Percentiles rank a stretch among this genome's conserved stretches.
Evolutionary conservation across 2,888 invertebrate species (phyloP).

Genomic region (Lordiphosa andalusiaca): DNA sequence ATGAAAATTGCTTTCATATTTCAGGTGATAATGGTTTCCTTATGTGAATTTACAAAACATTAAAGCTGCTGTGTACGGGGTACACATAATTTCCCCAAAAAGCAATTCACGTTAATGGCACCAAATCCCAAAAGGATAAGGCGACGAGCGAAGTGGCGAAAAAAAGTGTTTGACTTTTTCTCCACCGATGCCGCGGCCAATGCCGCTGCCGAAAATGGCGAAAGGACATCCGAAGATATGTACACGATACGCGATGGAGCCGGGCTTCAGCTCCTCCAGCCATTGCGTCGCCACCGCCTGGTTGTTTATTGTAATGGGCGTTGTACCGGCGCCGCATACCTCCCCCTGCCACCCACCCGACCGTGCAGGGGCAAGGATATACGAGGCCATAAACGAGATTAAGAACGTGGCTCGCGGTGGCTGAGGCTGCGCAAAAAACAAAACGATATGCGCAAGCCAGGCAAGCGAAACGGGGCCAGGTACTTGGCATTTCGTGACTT

Average conservation of each 20-base stretch:
- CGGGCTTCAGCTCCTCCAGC: slow-evolving; percentile 21
- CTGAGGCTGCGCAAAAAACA: slow-evolving; percentile 58
- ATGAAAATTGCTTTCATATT: slow-evolving; percentile 77
- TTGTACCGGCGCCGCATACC: slow-evolving; percentile 60
- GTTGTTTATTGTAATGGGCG: slow-evolving; percentile 75
- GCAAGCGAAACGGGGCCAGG: slow-evolving; percentile 45
- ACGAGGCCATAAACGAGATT: slow-evolving; percentile 74
- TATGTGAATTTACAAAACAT: slow-evolving; percentile 79
- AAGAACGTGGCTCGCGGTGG: slow-evolving; percentile 47
- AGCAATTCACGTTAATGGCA: slow-evolving; percentile 77
- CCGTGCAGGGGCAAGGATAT: slow-evolving; percentile 52
- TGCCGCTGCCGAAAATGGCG: slow-evolving; percentile 45
- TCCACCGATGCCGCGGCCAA: slow-evolving; percentile 20
- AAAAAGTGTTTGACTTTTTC: slow-evolving; percentile 59
- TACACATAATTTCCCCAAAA: slow-evolving; percentile 77
- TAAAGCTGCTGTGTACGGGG: slow-evolving; percentile 65
- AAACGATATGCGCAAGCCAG: slow-evolving; percentile 47
- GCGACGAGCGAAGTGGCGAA: slow-evolving; percentile 38
- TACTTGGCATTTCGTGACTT: slow-evolving; percentile 40
- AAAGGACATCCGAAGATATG: slow-evolving; percentile 70
- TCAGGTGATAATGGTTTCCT: slow-evolving; percentile 79
- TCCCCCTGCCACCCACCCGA: slow-evolving; percentile 4
- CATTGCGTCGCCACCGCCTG: slow-evolving; percentile 43
- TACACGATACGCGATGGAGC: slow-evolving; percentile 53
- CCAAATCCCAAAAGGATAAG: slow-evolving; percentile 76